Evolutionary conservation across 2,113 vertebrate species (phyloP).

Genomic region (Montifringilla adamsi): DNA sequence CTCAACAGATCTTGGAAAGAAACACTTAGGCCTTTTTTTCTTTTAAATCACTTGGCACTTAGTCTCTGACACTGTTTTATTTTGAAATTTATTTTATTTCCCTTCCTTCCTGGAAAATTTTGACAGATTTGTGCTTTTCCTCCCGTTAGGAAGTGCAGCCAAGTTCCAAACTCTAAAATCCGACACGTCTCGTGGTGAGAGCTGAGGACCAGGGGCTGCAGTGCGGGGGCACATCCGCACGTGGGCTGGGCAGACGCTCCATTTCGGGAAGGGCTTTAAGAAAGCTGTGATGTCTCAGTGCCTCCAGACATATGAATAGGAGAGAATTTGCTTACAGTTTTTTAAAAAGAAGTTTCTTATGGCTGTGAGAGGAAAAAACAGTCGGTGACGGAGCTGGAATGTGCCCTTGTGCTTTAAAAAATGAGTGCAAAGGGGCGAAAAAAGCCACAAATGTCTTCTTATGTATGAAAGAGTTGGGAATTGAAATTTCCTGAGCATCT

Average conservation of each 20-base stretch:
- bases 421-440: neutral
- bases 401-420: neutral
- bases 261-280: neutral
- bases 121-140: slow-evolving; percentile 5
- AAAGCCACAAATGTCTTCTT: neutral
- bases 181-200: neutral
- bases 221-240: neutral
- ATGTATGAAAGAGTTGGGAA: neutral
- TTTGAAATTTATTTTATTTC: neutral
- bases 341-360: neutral
- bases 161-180: neutral
- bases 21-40: neutral
- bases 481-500: neutral
- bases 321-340: neutral
- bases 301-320: neutral
- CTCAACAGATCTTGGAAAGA: neutral
- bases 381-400: neutral
- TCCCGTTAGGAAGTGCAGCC: neutral
- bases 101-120: neutral
- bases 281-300: slow-evolving; percentile 14
- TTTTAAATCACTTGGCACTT: neutral
- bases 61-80: neutral
- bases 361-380: neutral
- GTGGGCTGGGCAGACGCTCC: slow-evolving; percentile 14
- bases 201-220: neutral